Evolutionary conservation across 2,797 vertebrate genomes (phyloP), one percentile per base, ranked within the genome.

Genomic region (Pyrrhura leucotis): DNA sequence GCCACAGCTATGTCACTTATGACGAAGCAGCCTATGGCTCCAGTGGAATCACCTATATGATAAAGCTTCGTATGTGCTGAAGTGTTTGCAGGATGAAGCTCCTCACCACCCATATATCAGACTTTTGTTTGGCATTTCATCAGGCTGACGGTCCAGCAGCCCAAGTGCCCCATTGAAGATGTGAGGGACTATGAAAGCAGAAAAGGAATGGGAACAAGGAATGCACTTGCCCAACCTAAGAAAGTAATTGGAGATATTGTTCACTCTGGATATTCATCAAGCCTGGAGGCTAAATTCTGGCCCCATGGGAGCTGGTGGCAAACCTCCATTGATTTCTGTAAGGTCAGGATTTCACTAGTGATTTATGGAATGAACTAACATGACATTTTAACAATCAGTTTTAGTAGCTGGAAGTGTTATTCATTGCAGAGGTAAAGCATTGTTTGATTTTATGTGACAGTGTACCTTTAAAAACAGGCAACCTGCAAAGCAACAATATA

Each of bases 391-490:
- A 97, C 96, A 96, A 95, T 95, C 93, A 77, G 61, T 80, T 97
- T 97, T 96, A 96, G 96, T 89, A 74, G 94, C 1, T 94, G 93
- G 78, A 94, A 96, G 93, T 96, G 96, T 94, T 96, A 90, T 92
- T 96, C 96, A 96, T 62, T 94, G 93, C 94, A 85, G 90, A 97
- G 92, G 92, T 83, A 93, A 90, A 92, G 86, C 81, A 95, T 96
- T 96, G 94, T 95, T 96, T 85, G 94, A 58, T 97, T 96, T 97
- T 96, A 96, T 96, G 88, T 96, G 96, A 93, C 94, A 95, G 92
- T 89, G 86, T 75, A 96, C 90, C 86, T 96, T 93, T 96, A 97
- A 96, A 91, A 80, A 83, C 83, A 92, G 96, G 93, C 93, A 92
- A 95, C 95, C 95, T 96, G 86, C 86, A 92, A 97, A 92, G 84